phyloP scores from a whole-genome alignment of 2,888 invertebrate species.

The Lepidochitona cinerea region DNA sequence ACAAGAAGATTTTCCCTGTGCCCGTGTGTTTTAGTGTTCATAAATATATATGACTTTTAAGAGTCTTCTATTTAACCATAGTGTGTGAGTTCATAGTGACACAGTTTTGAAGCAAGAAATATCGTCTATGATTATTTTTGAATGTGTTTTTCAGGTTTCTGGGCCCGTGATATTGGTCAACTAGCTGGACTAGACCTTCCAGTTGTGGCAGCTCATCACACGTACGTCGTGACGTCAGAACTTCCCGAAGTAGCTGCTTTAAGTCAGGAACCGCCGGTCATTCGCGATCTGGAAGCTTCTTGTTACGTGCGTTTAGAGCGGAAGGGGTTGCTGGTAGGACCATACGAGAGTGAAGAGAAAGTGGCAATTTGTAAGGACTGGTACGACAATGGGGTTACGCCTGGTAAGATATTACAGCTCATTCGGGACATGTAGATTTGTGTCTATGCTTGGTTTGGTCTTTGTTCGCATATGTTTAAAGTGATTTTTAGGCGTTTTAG shows the following conservation, averaged over 20 bases:
- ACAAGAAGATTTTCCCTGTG: too few relatives aligned
- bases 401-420: constrained; percentile 44
- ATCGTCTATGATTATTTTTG: too few relatives aligned
- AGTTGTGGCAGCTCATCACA: constrained; percentile 72
- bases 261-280: constrained; percentile 67
- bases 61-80: too few relatives aligned
- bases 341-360: constrained; percentile 68
- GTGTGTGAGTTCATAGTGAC: too few relatives aligned
- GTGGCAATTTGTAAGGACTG: constrained; percentile 71
- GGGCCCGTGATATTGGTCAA: constrained; percentile 71
- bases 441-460: too few relatives aligned
- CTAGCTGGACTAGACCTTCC: constrained; percentile 69
- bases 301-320: constrained; percentile 71
- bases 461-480: too few relatives aligned
- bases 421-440: too few relatives aligned
- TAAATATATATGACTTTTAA: too few relatives aligned
- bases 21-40: too few relatives aligned
- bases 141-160: constrained; percentile 65
- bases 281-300: constrained; percentile 72
- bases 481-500: too few relatives aligned
- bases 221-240: constrained; percentile 69
- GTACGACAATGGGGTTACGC: constrained; percentile 67
- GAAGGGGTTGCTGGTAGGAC: constrained; percentile 70
- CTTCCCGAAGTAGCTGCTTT: constrained; percentile 58
- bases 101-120: too few relatives aligned